These are phyloP conservation scores for Paramisgurnus dabryanus DNA, from an alignment of 2,113 vertebrate species.

Conservation along the genomic window DNA sequence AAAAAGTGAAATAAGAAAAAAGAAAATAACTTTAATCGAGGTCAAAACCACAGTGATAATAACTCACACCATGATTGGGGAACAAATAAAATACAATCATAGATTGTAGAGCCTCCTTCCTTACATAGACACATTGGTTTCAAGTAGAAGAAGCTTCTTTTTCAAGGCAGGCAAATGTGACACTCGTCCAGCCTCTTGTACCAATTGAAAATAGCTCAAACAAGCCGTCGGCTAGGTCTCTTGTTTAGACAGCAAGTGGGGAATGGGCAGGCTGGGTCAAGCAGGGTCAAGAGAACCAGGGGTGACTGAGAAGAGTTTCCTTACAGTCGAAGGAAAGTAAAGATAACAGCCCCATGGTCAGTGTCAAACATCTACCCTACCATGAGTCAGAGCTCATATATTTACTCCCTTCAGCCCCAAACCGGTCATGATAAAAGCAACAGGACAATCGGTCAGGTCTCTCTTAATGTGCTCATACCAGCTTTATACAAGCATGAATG, in stretches of 20 bases:
- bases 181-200: conserved; percentile 33
- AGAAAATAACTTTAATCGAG: no score
- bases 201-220: conserved; percentile 48
- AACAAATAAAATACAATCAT: conserved; percentile 15
- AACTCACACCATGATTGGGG: not conserved
- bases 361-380: not conserved
- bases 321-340: conserved; percentile 33
- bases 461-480: conserved; percentile 2
- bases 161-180: not conserved
- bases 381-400: not conserved
- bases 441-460: not conserved
- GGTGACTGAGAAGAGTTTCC: conserved; percentile 58
- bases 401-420: not conserved
- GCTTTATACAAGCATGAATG: not conserved
- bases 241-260: conserved; percentile 33
- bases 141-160: conserved; percentile 13
- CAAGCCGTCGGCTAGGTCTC: conserved; percentile 46
- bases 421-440: not conserved
- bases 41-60: no score
- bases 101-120: conserved; percentile 1
- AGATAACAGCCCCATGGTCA: conserved; percentile 60
- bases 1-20: not conserved
- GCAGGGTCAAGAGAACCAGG: conserved; percentile 62
- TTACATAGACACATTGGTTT: conserved; percentile 20
- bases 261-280: conserved; percentile 56